Conservation (phyloP, 2,888 invertebrate genomes). For the Tipula vernalis region DNA sequence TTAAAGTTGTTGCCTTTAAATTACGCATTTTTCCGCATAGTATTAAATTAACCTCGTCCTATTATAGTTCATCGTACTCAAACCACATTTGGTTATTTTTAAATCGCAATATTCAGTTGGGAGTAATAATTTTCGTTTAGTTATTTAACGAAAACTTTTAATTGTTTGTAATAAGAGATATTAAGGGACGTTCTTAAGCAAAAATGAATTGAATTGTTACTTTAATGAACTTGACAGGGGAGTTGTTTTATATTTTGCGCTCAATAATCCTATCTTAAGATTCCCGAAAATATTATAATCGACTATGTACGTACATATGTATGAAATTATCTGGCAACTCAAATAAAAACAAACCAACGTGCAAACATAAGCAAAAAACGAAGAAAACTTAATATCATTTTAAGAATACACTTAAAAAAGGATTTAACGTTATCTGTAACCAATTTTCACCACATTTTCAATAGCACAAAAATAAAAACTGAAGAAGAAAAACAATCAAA, state of each 20-base stretch:
- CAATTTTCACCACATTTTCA: background rate
- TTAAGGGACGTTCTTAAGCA: background rate
- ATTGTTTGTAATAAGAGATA: background rate
- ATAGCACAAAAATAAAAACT: background rate
- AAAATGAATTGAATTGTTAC: background rate
- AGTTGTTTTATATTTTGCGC: background rate
- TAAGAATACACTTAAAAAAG: background rate
- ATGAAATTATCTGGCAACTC: background rate
- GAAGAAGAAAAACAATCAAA: background rate
- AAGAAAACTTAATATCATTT: background rate
- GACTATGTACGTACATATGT: too few relatives aligned
- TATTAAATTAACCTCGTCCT: background rate
- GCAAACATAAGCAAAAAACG: background rate
- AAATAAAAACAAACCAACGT: background rate
- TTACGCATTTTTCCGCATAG: background rate
- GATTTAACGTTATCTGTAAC: background rate
- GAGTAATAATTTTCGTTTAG: background rate
- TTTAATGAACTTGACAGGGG: background rate
- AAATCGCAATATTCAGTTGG: background rate
- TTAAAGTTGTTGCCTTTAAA: background rate
- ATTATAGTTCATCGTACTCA: background rate
- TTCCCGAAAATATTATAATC: too few relatives aligned
- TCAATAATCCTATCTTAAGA: background rate
- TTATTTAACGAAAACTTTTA: background rate
- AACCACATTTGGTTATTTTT: background rate